phyloP scores from a whole-genome alignment of 2,888 invertebrate genomes.

The Tachina lurida region DNA sequence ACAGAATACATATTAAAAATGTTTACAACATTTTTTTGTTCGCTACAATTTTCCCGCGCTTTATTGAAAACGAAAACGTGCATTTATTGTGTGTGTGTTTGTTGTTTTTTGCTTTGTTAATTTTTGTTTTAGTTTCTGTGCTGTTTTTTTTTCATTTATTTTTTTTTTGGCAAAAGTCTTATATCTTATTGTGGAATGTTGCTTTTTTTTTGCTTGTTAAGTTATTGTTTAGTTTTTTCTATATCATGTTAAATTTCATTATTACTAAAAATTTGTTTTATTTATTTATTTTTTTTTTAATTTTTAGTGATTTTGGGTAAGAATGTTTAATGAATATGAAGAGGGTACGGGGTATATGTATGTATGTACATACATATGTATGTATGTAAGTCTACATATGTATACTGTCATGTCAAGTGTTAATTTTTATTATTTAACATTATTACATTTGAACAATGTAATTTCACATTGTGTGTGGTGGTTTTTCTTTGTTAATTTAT shows the following conservation, averaged over 20 bases:
- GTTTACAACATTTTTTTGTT: conserved; percentile 57
- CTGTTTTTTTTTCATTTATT: neutral
- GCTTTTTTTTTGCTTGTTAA: conserved; percentile 9
- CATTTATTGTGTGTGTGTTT: conserved; percentile 3
- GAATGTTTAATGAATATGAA: conserved; percentile 56
- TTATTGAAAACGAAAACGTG: conserved; percentile 69
- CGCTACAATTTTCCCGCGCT: conserved; percentile 66
- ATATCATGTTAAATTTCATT: conserved; percentile 63
- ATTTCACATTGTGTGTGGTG: conserved; percentile 36
- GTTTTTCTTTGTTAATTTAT: conserved; percentile 20
- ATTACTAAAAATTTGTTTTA: conserved; percentile 37
- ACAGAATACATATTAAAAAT: conserved; percentile 61
- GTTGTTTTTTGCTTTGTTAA: conserved; percentile 9
- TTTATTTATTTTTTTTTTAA: conserved; percentile 4
- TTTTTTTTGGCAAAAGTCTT: conserved; percentile 64
- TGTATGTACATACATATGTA: neutral
- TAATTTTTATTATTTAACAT: conserved; percentile 56
- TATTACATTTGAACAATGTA: conserved; percentile 40
- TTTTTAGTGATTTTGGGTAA: conserved; percentile 43
- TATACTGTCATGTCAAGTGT: conserved; percentile 60
- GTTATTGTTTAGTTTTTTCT: conserved; percentile 39
- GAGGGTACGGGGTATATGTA: conserved; percentile 13
- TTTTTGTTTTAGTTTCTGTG: conserved; percentile 41
- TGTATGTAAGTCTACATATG: neutral
- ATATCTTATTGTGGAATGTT: conserved; percentile 52